Percentiles rank a stretch among this genome's conserved stretches.
Conservation (phyloP, 2,113 vertebrate genomes). For the Spermophilus dauricus region DNA sequence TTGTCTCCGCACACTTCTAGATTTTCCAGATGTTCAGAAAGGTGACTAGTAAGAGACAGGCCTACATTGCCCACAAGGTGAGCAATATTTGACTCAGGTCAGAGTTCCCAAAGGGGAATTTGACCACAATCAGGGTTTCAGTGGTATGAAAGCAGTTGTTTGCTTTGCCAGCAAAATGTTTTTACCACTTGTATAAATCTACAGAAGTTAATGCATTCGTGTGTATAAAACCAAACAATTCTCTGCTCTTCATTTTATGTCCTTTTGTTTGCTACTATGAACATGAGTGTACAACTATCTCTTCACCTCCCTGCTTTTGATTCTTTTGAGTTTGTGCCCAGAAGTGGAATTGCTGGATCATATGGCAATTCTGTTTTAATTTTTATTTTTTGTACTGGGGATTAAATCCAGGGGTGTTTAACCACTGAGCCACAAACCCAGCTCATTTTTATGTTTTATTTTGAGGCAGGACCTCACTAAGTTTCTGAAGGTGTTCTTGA, state of each 20-base stretch:
- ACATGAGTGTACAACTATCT: no score
- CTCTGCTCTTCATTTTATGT: background rate
- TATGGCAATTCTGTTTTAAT: no score
- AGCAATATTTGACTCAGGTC: conserved; percentile 47
- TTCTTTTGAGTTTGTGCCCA: no score
- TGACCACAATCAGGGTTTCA: background rate
- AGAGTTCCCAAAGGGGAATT: background rate
- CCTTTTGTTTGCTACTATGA: background rate
- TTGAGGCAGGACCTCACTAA: no score
- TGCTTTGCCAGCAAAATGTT: background rate
- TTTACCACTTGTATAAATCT: background rate
- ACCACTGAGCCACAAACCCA: no score
- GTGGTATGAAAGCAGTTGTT: background rate
- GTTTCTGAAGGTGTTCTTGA: no score
- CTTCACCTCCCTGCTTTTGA: no score
- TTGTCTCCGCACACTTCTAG: background rate
- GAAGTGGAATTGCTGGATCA: no score
- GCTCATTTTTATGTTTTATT: no score
- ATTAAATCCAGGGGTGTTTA: no score
- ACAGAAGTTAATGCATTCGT: no score
- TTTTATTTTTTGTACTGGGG: no score
- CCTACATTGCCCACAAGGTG: background rate
- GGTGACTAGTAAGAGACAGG: conserved; percentile 1
- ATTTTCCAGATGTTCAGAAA: background rate
- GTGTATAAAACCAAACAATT: background rate